Conservation (phyloP, 2,888 invertebrate species). For the Mellilla xanthometata region DNA sequence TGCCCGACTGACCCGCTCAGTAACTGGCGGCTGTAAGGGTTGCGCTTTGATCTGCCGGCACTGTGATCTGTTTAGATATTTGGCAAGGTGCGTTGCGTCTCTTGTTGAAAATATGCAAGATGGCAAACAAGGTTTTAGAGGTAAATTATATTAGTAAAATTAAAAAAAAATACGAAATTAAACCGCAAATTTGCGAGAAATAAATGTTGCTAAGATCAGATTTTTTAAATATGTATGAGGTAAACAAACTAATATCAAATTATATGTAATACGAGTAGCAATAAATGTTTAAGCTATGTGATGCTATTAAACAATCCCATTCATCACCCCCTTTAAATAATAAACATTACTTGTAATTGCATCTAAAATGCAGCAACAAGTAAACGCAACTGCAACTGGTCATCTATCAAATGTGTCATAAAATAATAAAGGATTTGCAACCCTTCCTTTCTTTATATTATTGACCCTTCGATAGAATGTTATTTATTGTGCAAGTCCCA, state of each 20-base stretch:
- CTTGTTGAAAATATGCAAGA: neutral
- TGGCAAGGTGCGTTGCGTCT: slow-evolving; percentile 33
- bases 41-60: slow-evolving; percentile 57
- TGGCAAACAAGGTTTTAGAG: no score
- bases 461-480: slow-evolving; percentile 48
- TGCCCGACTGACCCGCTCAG: slow-evolving; percentile 48
- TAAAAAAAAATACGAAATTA: no score
- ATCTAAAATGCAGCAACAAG: slow-evolving; percentile 31
- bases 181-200: no score
- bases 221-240: no score
- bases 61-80: no score
- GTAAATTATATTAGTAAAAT: no score
- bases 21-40: slow-evolving; percentile 51
- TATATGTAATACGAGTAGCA: no score
- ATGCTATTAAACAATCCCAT: no score
- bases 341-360: slow-evolving; percentile 30
- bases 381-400: slow-evolving; percentile 33
- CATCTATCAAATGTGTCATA: slow-evolving; percentile 41
- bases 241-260: no score
- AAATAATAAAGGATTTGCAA: slow-evolving; percentile 49
- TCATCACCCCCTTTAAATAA: slow-evolving; percentile 30
- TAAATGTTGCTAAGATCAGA: no score
- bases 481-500: slow-evolving; percentile 40
- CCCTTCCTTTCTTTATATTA: slow-evolving; percentile 53
- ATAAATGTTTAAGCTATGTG: no score